phyloP scores from a whole-genome alignment of 2,888 invertebrate genomes.

The Linyphia triangularis region DNA sequence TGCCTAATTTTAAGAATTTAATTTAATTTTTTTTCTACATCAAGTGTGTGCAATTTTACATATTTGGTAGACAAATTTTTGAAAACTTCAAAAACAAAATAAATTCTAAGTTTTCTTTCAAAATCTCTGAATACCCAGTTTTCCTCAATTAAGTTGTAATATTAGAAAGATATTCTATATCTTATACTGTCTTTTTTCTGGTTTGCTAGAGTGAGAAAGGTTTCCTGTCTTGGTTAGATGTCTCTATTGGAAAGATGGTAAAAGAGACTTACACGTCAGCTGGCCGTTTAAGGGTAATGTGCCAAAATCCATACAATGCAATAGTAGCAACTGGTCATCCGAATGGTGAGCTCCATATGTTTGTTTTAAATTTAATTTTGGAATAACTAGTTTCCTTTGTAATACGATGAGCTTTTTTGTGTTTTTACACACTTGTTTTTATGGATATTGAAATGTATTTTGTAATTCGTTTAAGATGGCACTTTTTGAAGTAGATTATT shows the following conservation, averaged over 20 bases:
- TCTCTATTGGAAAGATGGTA: constrained; percentile 94
- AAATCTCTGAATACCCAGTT: no score
- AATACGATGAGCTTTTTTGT: not conserved
- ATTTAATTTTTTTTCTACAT: no score
- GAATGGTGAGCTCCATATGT: constrained; percentile 75
- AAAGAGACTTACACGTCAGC: constrained; percentile 87
- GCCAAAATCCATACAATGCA: constrained; percentile 96
- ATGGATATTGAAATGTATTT: not conserved
- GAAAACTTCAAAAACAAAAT: no score
- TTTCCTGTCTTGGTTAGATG: constrained; percentile 94
- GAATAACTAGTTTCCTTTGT: not conserved
- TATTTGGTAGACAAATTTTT: no score
- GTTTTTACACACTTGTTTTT: not conserved
- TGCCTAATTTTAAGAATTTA: no score
- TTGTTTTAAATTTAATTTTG: not conserved
- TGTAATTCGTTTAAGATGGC: no score
- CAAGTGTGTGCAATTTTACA: no score
- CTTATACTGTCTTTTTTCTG: no score
- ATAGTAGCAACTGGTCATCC: constrained; percentile 82
- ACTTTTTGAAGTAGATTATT: no score
- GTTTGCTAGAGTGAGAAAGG: constrained; percentile 83
- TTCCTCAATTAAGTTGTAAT: no score
- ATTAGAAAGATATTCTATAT: no score
- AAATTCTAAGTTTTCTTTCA: no score
- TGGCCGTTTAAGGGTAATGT: constrained; percentile 89